Evolutionary conservation across 2,888 invertebrate species (phyloP).

Genomic region (Ichneumon xanthorius): DNA sequence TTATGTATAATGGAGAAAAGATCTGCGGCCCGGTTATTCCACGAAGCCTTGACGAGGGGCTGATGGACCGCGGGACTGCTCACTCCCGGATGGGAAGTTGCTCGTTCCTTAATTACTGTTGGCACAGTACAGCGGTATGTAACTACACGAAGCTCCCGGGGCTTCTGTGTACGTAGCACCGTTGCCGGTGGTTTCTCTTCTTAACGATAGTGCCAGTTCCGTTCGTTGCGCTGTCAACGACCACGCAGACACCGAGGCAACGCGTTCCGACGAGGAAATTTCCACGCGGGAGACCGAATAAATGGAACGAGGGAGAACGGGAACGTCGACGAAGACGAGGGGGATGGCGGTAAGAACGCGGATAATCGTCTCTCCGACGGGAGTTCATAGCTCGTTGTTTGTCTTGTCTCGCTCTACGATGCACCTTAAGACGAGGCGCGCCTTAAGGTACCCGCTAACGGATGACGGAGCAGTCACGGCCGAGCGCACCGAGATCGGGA

Average conservation of each 20-base stretch:
- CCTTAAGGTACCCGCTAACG: background rate
- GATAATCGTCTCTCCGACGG: conserved; percentile 38
- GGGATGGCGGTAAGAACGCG: conserved; percentile 28
- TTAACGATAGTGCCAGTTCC: conserved; percentile 12
- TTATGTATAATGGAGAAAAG: background rate
- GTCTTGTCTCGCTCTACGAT: conserved; percentile 36
- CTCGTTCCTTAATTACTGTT: conserved; percentile 65
- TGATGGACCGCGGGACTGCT: conserved; percentile 21
- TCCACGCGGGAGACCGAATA: conserved; percentile 40
- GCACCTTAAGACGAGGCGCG: background rate
- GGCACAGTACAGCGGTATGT: conserved; percentile 39
- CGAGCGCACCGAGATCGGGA: background rate
- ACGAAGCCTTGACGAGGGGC: background rate
- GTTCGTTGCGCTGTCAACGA: background rate
- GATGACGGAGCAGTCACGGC: conserved; percentile 18
- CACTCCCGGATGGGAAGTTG: conserved; percentile 37
- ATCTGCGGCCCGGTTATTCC: background rate
- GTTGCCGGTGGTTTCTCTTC: background rate
- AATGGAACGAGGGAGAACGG: conserved; percentile 56
- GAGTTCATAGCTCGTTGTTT: conserved; percentile 47
- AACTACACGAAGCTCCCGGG: conserved; percentile 10
- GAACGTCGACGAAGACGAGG: background rate
- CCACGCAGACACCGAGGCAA: background rate
- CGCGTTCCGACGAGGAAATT: conserved; percentile 41
- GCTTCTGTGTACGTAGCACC: conserved; percentile 16